Evolutionary conservation across 2,113 vertebrate species (phyloP).

Genomic region (Motacilla alba): DNA sequence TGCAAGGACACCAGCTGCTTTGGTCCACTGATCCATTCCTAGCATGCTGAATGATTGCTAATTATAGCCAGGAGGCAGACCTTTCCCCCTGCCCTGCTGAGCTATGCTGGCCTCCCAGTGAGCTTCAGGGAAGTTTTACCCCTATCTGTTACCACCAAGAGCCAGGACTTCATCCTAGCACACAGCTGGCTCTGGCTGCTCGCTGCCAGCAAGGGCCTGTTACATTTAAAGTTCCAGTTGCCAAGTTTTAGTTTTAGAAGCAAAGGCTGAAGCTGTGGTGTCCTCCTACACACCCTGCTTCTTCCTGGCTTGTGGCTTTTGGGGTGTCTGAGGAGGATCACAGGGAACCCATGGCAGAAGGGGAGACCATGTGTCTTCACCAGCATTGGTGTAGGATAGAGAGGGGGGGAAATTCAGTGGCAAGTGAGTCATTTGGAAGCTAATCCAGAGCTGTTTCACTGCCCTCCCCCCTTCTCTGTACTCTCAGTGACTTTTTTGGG

Average conservation of each 20-base stretch:
- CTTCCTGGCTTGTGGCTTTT: background rate
- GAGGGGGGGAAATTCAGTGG: rapidly evolving
- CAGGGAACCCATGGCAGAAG: rapidly evolving
- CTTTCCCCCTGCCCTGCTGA: background rate
- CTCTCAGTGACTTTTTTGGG: background rate
- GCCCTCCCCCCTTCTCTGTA: background rate
- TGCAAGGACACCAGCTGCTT: background rate
- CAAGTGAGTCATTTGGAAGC: background rate
- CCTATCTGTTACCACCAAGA: background rate
- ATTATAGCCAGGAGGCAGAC: background rate
- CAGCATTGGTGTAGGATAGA: too few species aligned
- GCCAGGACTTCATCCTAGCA: background rate
- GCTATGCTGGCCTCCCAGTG: background rate
- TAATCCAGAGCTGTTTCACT: background rate
- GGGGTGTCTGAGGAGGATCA: background rate
- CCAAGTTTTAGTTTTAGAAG: background rate
- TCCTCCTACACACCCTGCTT: background rate
- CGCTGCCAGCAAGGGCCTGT: background rate
- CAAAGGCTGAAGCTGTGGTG: background rate
- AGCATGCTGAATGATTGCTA: background rate
- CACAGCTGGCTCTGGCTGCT: background rate
- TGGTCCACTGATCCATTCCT: background rate
- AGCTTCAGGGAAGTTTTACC: background rate
- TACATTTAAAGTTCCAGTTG: background rate
- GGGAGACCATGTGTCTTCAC: background rate